Evolutionary conservation across 2,888 invertebrate species (phyloP).

Genomic region (Leucophenga montana): DNA sequence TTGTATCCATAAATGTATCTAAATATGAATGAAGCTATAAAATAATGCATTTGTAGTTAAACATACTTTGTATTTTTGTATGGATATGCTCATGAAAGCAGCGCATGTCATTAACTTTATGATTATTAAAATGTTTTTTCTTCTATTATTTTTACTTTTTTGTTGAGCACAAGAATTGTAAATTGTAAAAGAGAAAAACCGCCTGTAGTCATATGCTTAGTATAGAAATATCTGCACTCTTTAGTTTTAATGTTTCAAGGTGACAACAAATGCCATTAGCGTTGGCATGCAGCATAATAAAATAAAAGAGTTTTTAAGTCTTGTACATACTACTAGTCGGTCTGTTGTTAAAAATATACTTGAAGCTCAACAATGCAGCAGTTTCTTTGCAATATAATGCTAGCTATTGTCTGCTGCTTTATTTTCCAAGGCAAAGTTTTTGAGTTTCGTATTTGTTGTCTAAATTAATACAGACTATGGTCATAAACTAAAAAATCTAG

Average conservation of each 20-base stretch:
- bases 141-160: not conserved
- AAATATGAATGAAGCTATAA: not conserved
- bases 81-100: constrained; percentile 15
- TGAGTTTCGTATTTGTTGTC: too few relatives aligned
- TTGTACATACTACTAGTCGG: too few relatives aligned
- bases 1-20: not conserved
- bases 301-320: too few relatives aligned
- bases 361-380: too few relatives aligned
- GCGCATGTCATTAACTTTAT: constrained; percentile 65
- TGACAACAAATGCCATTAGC: constrained; percentile 12
- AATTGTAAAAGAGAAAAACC: too few relatives aligned
- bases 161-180: not conserved
- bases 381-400: too few relatives aligned
- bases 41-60: not conserved
- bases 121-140: constrained; percentile 56
- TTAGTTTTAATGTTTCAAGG: constrained; percentile 24
- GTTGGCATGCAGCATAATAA: too few relatives aligned
- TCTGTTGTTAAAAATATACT: too few relatives aligned
- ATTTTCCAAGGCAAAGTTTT: too few relatives aligned
- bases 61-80: not conserved
- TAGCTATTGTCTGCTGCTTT: too few relatives aligned
- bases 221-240: not conserved
- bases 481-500: too few relatives aligned
- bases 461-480: too few relatives aligned
- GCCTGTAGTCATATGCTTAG: not conserved